Percentiles rank a stretch among this genome's conserved stretches.
Evolutionary conservation across 2,888 invertebrate genomes (phyloP).

Genomic region (Ophion slaviceki): DNA sequence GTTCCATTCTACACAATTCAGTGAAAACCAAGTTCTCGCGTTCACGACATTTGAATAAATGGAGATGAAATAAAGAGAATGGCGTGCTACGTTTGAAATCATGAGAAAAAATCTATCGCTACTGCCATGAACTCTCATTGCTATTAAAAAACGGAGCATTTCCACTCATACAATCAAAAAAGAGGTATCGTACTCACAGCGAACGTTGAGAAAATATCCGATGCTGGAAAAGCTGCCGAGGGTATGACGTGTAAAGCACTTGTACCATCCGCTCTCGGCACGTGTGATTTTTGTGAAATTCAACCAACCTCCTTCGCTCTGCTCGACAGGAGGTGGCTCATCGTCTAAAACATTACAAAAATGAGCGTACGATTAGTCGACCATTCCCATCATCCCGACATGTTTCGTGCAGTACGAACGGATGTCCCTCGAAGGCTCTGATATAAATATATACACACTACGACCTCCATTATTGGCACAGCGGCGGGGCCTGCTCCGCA

Average conservation of each 20-base stretch:
- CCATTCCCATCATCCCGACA: not conserved
- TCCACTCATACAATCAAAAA: not conserved
- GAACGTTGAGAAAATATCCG: constrained; percentile 94
- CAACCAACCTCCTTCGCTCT: constrained; percentile 91
- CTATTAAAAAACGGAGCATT: not conserved
- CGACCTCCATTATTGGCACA: too few relatives aligned
- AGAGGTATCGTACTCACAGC: constrained; percentile 88
- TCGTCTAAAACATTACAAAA: constrained; percentile 79
- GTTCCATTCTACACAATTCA: too few relatives aligned
- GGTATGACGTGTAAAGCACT: constrained; percentile 93
- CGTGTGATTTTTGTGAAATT: constrained; percentile 92
- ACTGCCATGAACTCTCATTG: too few relatives aligned
- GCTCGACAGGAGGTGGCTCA: constrained; percentile 85
- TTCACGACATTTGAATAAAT: too few relatives aligned
- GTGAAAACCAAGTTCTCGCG: too few relatives aligned
- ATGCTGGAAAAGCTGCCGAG: constrained; percentile 94
- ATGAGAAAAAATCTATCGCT: too few relatives aligned
- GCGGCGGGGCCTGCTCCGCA: too few relatives aligned
- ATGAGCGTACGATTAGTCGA: not conserved
- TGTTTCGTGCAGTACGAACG: not conserved
- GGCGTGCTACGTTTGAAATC: too few relatives aligned
- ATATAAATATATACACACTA: not conserved
- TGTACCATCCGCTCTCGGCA: constrained; percentile 96
- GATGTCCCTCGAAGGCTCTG: not conserved
- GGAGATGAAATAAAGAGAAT: too few relatives aligned